Evolutionary conservation across 1,140 invertebrate genomes (phyloP), one percentile per base, ranked within the genome.

Genomic region (Cyphomyrmex costatus): DNA sequence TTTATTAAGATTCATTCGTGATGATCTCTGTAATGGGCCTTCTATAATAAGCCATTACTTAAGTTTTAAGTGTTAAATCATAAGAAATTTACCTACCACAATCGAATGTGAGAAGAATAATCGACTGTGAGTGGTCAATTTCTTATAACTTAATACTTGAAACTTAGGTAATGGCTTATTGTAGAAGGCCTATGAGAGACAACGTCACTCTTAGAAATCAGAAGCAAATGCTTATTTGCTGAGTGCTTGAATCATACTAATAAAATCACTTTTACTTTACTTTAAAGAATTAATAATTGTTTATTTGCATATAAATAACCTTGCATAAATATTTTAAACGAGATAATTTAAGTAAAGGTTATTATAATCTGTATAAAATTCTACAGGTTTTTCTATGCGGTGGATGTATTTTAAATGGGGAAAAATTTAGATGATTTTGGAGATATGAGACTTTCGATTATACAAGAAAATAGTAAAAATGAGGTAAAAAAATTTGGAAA

Each of bases 391-490:
- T 46, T 14, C 1, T 8, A 12, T 68, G 33, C 12, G 4, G n/a
- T n/a, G 3, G 77, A 79, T 27, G 8, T 70, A 12, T 73, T 21
- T 30, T 51, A 5, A 61, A 24, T 42, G 10, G n/a, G 16, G 56
- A 87, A 88, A 49, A 88, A 91, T 89, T 88, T 88, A 85, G 88
- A 89, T 87, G 86, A 90, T 79, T 76, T 68, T 70, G 49, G 86
- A 92, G 93, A 93, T 90, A 95, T 95, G 93, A 95, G 92, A 92
- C 93, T 93, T 77, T 94, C 93, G 74, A 89, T 89, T 61, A 86
- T 93, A 74, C 93, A 95, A 92, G 94, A 94, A 63, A 92, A 93
- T 1, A 21, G 2, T 88, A 90, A 91, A 33, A 94, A 92, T 80
- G 92, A 88, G 89, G 88, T 92, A 91, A 65, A 10, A 12, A 91